Base-by-base conservation (phyloP, 1,140 invertebrate genomes). In the Ganaspis sp. region DNA sequence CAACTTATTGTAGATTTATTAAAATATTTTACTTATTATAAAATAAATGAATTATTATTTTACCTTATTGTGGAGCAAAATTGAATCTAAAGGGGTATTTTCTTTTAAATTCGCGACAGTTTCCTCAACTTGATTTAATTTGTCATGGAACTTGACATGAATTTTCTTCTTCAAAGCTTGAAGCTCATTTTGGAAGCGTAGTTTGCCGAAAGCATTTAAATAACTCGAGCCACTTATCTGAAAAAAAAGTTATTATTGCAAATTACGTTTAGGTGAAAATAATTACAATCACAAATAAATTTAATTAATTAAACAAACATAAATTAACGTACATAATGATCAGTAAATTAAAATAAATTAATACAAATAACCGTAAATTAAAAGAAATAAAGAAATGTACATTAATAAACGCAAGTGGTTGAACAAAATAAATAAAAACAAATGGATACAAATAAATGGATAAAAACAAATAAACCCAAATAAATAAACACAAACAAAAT, bases 91-190 rank as follows among this genome's bases (percentile, higher is more conserved):
- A n/a, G 54, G 9, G 5, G 58, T 19, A 19, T 76, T 74, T 54
- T 49, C 73, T 45, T 81, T 38, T 17, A 69, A 12, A 81, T 75
- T 73, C 3, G 80, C 49, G 74, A 80, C 70, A 58, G 74, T 26
- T 79, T 84, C 77, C 79, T 86, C 86, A 72, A 89, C 84, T 76
- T 85, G 53, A 71, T 87, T 72, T 12, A 89, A 69, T 81, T 87
- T 89, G n/a, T 81, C 72, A 9, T 87, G 77, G 79, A 81, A 86
- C 54, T 80, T 54, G 4, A 81, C 23, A 45, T 81, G 71, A 9
- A 89, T 69, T 64, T 83, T 87, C 23, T 73, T 74, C 54, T 81
- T 81, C 45, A 89, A 81, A 58, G 82, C 70, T 11, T 80, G 42
- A 9, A 88, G 58, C 72, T 89, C 86, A 78, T 84, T 87, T 85